Conservation (phyloP, 2,888 invertebrate species). For the Sinhomidia bicolor region DNA sequence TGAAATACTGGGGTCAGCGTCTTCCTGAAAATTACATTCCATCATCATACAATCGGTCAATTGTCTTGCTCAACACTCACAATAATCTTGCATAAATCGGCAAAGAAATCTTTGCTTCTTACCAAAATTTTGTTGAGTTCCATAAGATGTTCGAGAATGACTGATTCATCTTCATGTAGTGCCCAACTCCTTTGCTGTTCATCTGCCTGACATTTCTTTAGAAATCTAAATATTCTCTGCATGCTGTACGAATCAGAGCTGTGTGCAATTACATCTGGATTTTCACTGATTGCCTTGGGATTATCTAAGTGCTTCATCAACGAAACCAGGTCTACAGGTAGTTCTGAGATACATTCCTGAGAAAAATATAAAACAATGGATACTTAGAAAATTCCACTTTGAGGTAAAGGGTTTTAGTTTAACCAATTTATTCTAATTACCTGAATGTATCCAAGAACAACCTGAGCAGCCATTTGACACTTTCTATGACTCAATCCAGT, state of each 20-base stretch:
- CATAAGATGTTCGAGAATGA: slow-evolving; percentile 91
- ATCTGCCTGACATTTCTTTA: slow-evolving; percentile 95
- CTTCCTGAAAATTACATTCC: slow-evolving; percentile 90
- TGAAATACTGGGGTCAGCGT: slow-evolving; percentile 94
- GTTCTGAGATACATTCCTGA: slow-evolving; percentile 65
- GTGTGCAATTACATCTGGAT: slow-evolving; percentile 83
- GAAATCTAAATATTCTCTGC: slow-evolving; percentile 90
- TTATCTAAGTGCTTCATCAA: slow-evolving; percentile 75
- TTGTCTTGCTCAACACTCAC: too few species aligned
- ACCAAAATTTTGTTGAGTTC: slow-evolving; percentile 82
- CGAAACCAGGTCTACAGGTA: slow-evolving; percentile 59
- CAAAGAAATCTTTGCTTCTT: too few species aligned
- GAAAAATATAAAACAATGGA: not conserved
- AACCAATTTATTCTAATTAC: slow-evolving; percentile 58
- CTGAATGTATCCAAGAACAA: slow-evolving; percentile 85
- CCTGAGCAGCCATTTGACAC: slow-evolving; percentile 91
- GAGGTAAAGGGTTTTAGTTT: too few species aligned
- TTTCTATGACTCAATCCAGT: slow-evolving; percentile 93
- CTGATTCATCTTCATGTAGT: slow-evolving; percentile 94
- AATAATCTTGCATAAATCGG: too few species aligned
- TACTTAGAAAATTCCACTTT: too few species aligned
- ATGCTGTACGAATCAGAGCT: slow-evolving; percentile 93
- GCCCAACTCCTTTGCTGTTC: slow-evolving; percentile 98
- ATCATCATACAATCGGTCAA: too few species aligned
- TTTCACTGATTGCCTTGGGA: slow-evolving; percentile 77